phyloP scores from a whole-genome alignment of 2,113 vertebrate species.

The Hassar affinis region DNA sequence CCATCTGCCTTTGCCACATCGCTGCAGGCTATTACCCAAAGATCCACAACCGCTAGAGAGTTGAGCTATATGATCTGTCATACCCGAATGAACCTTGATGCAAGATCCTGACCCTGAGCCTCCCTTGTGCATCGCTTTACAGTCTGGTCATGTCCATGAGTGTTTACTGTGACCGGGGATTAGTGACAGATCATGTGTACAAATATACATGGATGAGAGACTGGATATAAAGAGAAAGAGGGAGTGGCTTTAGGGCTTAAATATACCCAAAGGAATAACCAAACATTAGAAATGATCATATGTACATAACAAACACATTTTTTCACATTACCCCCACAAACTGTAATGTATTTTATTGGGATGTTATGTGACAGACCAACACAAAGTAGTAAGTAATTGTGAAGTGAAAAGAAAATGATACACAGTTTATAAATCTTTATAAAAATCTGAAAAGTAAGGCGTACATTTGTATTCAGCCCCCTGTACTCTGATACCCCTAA shows the following conservation, averaged over 20 bases:
- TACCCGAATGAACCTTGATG: slow-evolving; percentile 72
- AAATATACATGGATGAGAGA: background rate
- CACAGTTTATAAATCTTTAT: no score
- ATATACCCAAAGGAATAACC: background rate
- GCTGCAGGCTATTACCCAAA: slow-evolving; percentile 73
- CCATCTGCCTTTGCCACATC: slow-evolving; percentile 54
- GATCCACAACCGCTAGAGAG: slow-evolving; percentile 66
- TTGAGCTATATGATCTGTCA: slow-evolving; percentile 66
- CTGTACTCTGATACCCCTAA: no score
- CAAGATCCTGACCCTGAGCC: slow-evolving; percentile 60
- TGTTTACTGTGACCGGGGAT: background rate
- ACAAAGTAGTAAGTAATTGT: no score
- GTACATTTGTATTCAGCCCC: no score
- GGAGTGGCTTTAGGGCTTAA: background rate
- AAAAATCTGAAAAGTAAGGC: no score
- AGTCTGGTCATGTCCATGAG: background rate
- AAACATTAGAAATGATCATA: background rate
- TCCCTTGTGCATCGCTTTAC: slow-evolving; percentile 7
- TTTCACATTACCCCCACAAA: no score
- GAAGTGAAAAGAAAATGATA: no score
- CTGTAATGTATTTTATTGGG: no score
- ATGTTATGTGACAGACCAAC: no score
- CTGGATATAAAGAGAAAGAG: background rate
- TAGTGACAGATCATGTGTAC: background rate
- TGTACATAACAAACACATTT: no score